phyloP scores from a whole-genome alignment of 2,888 invertebrate genomes.

The Leptinotarsa peninsularis region DNA sequence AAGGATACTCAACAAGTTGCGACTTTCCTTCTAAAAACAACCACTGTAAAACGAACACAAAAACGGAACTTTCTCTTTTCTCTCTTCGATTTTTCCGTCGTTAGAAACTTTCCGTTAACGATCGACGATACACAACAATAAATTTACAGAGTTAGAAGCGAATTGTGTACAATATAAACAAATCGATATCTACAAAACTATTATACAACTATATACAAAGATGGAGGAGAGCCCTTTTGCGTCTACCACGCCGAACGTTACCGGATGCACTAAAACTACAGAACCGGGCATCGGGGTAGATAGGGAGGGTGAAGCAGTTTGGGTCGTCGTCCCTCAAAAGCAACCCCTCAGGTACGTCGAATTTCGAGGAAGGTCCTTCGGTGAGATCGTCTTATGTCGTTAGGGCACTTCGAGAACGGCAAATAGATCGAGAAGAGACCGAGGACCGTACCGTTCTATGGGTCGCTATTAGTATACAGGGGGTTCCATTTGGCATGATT shows the following conservation, averaged over 20 bases:
- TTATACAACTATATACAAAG: conserved; percentile 39
- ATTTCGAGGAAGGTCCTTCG: background rate
- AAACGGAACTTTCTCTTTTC: background rate
- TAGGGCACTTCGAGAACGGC: background rate
- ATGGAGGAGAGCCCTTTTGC: conserved; percentile 19
- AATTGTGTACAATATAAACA: conserved; percentile 25
- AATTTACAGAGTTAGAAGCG: conserved; percentile 5
- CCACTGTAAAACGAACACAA: background rate
- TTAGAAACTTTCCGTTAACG: background rate
- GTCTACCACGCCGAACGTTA: conserved; percentile 10
- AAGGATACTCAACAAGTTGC: background rate
- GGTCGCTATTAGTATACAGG: background rate
- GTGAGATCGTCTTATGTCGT: background rate
- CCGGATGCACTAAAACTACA: conserved; percentile 17
- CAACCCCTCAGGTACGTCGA: conserved; percentile 5
- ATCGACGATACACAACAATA: background rate
- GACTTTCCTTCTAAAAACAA: background rate
- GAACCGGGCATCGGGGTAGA: background rate
- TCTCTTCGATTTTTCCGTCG: background rate
- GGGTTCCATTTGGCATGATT: no score
- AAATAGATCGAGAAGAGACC: background rate
- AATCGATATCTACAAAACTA: conserved; percentile 32
- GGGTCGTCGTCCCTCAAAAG: background rate
- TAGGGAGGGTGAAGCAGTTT: background rate
- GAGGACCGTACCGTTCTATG: background rate